phyloP scores from a whole-genome alignment of 2,888 invertebrate genomes.

The Amphiduros pacificus region DNA sequence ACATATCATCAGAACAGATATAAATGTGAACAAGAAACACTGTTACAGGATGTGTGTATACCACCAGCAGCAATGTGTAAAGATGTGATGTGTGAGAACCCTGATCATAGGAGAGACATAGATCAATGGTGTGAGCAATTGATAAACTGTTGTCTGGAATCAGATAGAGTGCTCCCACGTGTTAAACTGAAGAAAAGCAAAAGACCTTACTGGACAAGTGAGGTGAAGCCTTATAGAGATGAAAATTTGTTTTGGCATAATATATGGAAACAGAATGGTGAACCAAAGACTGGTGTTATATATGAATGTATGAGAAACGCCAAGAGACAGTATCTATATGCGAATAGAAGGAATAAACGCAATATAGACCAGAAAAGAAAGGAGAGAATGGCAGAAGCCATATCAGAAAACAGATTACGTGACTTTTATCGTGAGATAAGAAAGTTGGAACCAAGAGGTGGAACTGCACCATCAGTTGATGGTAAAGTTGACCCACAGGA shows the following conservation, averaged over 20 bases:
- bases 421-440: background rate
- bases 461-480: background rate
- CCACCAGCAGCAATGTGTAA: no score
- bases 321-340: background rate
- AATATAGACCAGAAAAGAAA: background rate
- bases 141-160: background rate
- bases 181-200: background rate
- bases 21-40: no score
- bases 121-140: background rate
- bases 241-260: constrained; percentile 1
- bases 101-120: background rate
- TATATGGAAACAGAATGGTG: background rate
- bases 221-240: background rate
- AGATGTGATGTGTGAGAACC: background rate
- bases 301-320: background rate
- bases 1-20: no score
- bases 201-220: background rate
- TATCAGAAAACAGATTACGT: background rate
- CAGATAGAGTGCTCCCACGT: background rate
- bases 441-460: background rate
- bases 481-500: background rate
- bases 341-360: background rate
- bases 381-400: constrained; percentile 1
- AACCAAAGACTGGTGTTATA: background rate
- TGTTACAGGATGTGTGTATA: no score